Conservation (phyloP, 2,888 invertebrate genomes). For the Melanophora roralis region DNA sequence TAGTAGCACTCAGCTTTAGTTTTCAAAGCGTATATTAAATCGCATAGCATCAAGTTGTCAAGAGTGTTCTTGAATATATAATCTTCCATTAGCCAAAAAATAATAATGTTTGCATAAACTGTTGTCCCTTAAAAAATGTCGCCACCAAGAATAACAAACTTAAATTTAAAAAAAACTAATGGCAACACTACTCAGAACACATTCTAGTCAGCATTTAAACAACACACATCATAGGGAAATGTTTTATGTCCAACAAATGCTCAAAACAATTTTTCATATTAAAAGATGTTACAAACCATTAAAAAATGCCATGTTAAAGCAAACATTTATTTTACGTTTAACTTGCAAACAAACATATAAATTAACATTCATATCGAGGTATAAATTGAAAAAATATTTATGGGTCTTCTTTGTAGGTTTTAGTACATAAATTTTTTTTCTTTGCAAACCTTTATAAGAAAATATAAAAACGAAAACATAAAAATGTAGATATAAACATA, state of each 20-base stretch:
- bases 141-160: no score
- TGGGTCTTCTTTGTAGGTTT: conserved; percentile 6
- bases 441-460: neutral
- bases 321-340: neutral
- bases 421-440: neutral
- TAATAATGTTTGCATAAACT: no score
- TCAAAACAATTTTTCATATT: neutral
- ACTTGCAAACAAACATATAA: no score
- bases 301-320: neutral
- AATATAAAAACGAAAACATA: neutral
- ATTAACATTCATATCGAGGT: neutral
- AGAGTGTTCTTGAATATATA: no score
- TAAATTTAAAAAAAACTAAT: no score
- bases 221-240: neutral
- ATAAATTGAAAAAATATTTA: conserved; percentile 23
- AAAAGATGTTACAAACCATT: conserved; percentile 12
- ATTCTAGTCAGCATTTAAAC: neutral
- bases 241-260: neutral
- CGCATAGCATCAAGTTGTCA: no score
- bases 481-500: neutral
- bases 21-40: no score
- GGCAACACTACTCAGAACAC: neutral
- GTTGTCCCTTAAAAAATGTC: no score
- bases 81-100: no score
- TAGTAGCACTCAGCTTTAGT: no score